Conservation (phyloP, 2,113 vertebrate genomes). For the Tauraco erythrolophus region DNA sequence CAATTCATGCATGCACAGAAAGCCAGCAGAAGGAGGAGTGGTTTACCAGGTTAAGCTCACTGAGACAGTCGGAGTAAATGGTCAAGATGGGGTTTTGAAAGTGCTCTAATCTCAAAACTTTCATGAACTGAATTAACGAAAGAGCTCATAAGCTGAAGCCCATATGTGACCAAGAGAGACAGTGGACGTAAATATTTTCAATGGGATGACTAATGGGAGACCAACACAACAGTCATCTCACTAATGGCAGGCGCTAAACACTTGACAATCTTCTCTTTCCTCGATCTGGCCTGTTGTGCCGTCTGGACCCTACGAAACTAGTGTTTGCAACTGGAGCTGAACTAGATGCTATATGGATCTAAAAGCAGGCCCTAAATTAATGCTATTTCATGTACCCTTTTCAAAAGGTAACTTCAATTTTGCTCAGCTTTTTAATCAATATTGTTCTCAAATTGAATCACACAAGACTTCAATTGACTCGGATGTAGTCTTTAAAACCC, state of each 20-base stretch:
- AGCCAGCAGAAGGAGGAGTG: not conserved
- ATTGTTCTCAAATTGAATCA: not conserved
- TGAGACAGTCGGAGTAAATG: not conserved
- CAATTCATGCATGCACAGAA: not conserved
- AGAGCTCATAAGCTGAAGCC: not conserved
- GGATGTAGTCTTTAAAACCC: not conserved
- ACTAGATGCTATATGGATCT: not conserved
- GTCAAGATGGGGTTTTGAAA: not conserved
- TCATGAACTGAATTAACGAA: not conserved
- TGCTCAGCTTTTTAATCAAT: conserved; percentile 16
- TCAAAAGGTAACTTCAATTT: conserved; percentile 15
- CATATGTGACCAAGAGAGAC: not conserved
- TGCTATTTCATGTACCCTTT: not conserved
- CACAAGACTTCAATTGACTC: not conserved
- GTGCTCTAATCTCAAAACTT: not conserved
- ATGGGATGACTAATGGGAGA: not conserved
- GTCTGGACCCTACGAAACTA: not conserved
- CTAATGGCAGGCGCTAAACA: not conserved
- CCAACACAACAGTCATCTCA: not conserved
- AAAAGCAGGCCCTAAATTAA: not conserved
- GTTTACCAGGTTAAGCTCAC: not conserved
- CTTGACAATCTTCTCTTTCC: not conserved
- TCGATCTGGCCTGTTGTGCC: not conserved
- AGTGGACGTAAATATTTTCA: not conserved
- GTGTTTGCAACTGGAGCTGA: not conserved